Conservation (phyloP, 2,888 invertebrate species). For the Hermaeophaga mercurialis region DNA sequence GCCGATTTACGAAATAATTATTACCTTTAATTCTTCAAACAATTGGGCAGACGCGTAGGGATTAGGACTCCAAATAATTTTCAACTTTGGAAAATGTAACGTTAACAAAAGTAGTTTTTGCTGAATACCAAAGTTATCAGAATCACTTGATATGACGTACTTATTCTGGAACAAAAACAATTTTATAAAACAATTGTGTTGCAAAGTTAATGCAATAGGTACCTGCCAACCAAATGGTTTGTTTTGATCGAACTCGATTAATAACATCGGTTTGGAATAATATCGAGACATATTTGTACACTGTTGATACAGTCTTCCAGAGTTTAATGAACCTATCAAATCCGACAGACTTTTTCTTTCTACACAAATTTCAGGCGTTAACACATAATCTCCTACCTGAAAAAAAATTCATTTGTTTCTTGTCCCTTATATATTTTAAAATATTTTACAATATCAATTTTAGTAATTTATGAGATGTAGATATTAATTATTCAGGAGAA, state of each 20-base stretch:
- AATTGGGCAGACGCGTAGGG: conserved; percentile 95
- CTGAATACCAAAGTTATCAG: conserved; percentile 77
- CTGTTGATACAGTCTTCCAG: conserved; percentile 94
- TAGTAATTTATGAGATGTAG: too few species aligned
- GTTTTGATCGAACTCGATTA: conserved; percentile 96
- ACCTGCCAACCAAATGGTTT: conserved; percentile 90
- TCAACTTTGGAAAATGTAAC: conserved; percentile 90
- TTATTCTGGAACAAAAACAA: conserved; percentile 65
- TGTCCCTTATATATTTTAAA: too few species aligned
- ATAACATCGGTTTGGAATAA: conserved; percentile 84
- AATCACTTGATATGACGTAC: conserved; percentile 78
- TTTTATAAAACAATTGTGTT: background rate
- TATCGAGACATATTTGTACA: conserved; percentile 91
- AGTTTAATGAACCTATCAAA: conserved; percentile 92
- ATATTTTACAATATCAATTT: too few species aligned
- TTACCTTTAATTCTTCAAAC: conserved; percentile 91
- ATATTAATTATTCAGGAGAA: too few species aligned
- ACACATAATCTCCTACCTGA: conserved; percentile 95
- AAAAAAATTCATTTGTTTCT: conserved; percentile 40
- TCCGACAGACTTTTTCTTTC: conserved; percentile 97
- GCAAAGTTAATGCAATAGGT: too few species aligned
- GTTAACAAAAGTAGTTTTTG: conserved; percentile 91
- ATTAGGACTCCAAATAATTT: conserved; percentile 95
- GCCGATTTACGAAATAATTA: background rate
- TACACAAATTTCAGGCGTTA: conserved; percentile 95